Base-by-base conservation (phyloP, 2,113 vertebrate genomes). In the Orthonyx spaldingii region DNA sequence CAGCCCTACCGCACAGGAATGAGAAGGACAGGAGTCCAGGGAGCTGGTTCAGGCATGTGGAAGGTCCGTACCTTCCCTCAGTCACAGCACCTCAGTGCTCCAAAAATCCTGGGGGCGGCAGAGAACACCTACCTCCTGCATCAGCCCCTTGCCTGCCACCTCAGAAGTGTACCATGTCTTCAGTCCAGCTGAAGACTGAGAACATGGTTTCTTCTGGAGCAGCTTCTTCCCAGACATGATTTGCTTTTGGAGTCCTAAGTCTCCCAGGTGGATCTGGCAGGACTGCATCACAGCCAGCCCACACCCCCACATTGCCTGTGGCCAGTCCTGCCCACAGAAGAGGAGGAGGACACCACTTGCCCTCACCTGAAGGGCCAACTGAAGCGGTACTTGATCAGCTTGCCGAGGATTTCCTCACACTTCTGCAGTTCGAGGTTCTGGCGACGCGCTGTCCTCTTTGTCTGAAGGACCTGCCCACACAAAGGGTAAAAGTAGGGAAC, bases 321-420 rank as follows among this genome's bases (percentile, higher is more conserved):
- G 30, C 19, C 41, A 79, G 57, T 42, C 66, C 75, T 76, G 13
- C 63, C 64, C 37, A 6, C n/a, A n/a, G n/a, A 0, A 2, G 30
- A 32, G 30, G 28, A 32, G 37, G 35, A 49, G 13, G 30, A 26
- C 0, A 2, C n/a, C 66, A 19, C 47, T 50, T 52, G 47, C 61
- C 68, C 97, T 90, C 96, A 99, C 99, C 99, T 99, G 98, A 99
- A 99, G 28, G 99, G 99, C 99, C 99, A 99, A 96, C 99, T 99
- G 96, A 98, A 98, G 79, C 99, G 98, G 95, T 98, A 99, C 88
- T 99, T 99, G n/a, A 98, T 96, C 47, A 99, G 96, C 88, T 99
- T 99, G 94, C 98, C 97, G 33, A 99, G 98, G 88, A 99, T 99
- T 60, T 99, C 99, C 89, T 99, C 99, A 63, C 99, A 99, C 83